Percentiles rank a stretch among this genome's conserved stretches.
phyloP scores from a whole-genome alignment of 2,888 invertebrate species.

The Incurvaria masculella region DNA sequence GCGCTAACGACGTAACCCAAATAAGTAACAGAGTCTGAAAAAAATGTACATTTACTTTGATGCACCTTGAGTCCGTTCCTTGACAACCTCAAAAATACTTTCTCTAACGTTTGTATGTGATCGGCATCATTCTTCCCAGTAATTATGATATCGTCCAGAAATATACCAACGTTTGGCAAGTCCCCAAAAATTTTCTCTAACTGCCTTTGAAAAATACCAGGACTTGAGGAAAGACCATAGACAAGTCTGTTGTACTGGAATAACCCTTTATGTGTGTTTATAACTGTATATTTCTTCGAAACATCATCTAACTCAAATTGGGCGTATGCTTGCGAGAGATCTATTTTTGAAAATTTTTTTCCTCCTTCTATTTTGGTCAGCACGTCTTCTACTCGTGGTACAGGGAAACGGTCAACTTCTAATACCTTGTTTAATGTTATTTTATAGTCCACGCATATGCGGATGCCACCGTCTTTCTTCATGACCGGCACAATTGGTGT shows the following conservation, averaged over 20 bases:
- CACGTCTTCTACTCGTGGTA: slow-evolving; percentile 11
- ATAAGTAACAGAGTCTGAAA: slow-evolving; percentile 6
- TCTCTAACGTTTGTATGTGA: slow-evolving; percentile 1
- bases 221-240: slow-evolving; percentile 5
- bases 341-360: slow-evolving; percentile 8
- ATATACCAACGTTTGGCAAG: not conserved
- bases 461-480: slow-evolving; percentile 7
- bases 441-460: slow-evolving; percentile 10
- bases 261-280: slow-evolving; percentile 10
- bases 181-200: not conserved
- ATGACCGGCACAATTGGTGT: slow-evolving; percentile 13
- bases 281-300: slow-evolving; percentile 2
- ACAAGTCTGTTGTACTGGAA: slow-evolving; percentile 9
- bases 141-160: slow-evolving; percentile 2
- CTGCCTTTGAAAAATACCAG: too few species aligned
- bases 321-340: too few species aligned
- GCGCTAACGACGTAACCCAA: slow-evolving; percentile 7
- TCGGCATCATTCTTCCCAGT: not conserved
- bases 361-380: slow-evolving; percentile 3
- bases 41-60: slow-evolving; percentile 8
- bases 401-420: slow-evolving; percentile 8
- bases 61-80: slow-evolving; percentile 4
- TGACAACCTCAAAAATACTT: slow-evolving; percentile 5
- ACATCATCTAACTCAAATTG: too few species aligned
- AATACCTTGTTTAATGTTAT: slow-evolving; percentile 7